These are phyloP conservation scores for Parotocinclus haroldoi DNA, from an alignment of 2,797 vertebrate genomes.

Conservation along the genomic window DNA sequence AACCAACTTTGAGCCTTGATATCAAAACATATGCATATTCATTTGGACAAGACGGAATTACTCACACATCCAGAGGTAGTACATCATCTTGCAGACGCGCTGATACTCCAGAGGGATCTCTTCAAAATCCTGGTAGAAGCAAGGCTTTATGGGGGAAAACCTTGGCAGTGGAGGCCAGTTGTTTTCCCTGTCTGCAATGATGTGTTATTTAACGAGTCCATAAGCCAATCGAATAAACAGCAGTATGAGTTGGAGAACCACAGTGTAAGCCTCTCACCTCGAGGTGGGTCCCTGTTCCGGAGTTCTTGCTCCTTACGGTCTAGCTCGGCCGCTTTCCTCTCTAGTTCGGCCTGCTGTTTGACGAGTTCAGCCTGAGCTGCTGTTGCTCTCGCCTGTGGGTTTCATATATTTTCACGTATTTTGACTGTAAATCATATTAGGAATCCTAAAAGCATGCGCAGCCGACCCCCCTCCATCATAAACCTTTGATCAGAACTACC, in stretches of 20 bases:
- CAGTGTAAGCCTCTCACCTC: slow-evolving; percentile 53
- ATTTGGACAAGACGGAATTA: slow-evolving; percentile 31
- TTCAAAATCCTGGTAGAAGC: slow-evolving; percentile 94
- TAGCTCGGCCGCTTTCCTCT: slow-evolving; percentile 90
- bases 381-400: slow-evolving; percentile 69
- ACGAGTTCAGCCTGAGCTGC: slow-evolving; percentile 86
- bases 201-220: not conserved
- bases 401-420: not conserved
- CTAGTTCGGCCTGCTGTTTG: slow-evolving; percentile 91
- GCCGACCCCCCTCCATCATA: no score
- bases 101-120: slow-evolving; percentile 86
- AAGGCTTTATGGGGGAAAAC: slow-evolving; percentile 85
- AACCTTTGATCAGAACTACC: no score
- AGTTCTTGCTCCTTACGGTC: slow-evolving; percentile 90
- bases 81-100: slow-evolving; percentile 91
- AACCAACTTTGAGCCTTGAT: no score
- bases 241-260: not conserved
- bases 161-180: slow-evolving; percentile 93
- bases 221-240: not conserved
- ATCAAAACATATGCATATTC: no score
- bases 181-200: slow-evolving; percentile 80
- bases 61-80: slow-evolving; percentile 98
- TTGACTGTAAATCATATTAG: no score
- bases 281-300: slow-evolving; percentile 62
- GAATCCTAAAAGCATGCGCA: no score